Evolutionary conservation across 1,140 invertebrate species (phyloP), one percentile per base, ranked within the genome.

Genomic region (Sycophaga agraensis): DNA sequence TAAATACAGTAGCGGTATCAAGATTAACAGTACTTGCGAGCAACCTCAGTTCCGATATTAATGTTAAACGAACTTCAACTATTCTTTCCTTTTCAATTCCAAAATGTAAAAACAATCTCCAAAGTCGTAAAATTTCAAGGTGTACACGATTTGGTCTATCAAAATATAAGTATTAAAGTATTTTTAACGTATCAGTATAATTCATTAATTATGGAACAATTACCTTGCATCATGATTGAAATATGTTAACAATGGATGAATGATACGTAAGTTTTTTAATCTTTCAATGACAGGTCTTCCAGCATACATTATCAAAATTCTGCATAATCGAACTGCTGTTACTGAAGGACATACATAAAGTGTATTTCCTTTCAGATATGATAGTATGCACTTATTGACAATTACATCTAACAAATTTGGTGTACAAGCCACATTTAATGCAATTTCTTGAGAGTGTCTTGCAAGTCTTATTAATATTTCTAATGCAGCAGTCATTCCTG

Each of bases 401-500:
- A 91, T 82, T 21, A 72, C 75, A 0, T 82, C 70, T 35, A 91
- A 76, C 2, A 91, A 77, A 67, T 84, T 72, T 4, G 83, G 80
- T 50, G 81, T 82, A 22, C 82, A 73, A 11, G 84, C 76, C 42
- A 91, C 83, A 70, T 82, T 84, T 8, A 79, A 71, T 4, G 85
- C 81, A 46, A 82, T 83, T 68, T 86, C 83, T n/a, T 78, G 70
- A 7, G 86, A 89, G 72, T 90, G 85, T 73, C 89, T 84, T 2
- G 84, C 80, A 14, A 92, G 75, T 60, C 89, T 82, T 40, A 84
- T 88, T 28, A 92, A 76, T 66, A 90, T 86, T 79, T 91, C 88
- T 42, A 92, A 70, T 22, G 85, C 85, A 65, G 86, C 86, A 28
- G 85, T 84, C 1, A 90, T 83, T 63, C 84, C 87, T 69, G 85